phyloP scores from a whole-genome alignment of 2,113 vertebrate species.

The Turdus rufiventris region DNA sequence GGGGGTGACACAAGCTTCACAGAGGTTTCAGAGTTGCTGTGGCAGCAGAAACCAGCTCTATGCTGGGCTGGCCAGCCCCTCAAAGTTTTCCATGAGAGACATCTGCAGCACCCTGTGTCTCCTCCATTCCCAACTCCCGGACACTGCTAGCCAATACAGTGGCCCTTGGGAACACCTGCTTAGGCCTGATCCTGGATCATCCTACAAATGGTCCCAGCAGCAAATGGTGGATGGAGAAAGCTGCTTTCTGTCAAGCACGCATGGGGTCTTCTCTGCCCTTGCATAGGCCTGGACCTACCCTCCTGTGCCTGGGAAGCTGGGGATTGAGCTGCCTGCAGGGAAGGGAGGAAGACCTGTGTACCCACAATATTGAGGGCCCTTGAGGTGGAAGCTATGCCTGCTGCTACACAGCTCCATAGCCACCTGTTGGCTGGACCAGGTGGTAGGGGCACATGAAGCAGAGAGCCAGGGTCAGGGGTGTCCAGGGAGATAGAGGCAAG shows the following conservation, averaged over 20 bases:
- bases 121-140: not conserved
- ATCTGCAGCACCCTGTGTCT: fast-evolving
- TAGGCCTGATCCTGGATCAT: not conserved
- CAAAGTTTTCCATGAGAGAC: not conserved
- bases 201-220: fast-evolving
- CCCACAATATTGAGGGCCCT: too few relatives aligned
- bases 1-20: too few relatives aligned
- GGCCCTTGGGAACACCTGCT: not conserved
- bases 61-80: not conserved
- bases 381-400: not conserved
- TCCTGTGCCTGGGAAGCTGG: not conserved
- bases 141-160: fast-evolving
- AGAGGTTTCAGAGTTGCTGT: not conserved
- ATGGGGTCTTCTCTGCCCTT: not conserved
- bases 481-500: too few relatives aligned
- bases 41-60: not conserved
- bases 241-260: fast-evolving
- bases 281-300: not conserved
- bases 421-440: too few relatives aligned
- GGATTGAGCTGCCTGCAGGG: not conserved
- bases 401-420: not conserved
- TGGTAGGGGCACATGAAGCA: too few relatives aligned
- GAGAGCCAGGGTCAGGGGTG: too few relatives aligned
- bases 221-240: not conserved
- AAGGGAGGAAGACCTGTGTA: not conserved